Conservation (phyloP, 2,797 vertebrate genomes). For the Rhincodon typus region DNA sequence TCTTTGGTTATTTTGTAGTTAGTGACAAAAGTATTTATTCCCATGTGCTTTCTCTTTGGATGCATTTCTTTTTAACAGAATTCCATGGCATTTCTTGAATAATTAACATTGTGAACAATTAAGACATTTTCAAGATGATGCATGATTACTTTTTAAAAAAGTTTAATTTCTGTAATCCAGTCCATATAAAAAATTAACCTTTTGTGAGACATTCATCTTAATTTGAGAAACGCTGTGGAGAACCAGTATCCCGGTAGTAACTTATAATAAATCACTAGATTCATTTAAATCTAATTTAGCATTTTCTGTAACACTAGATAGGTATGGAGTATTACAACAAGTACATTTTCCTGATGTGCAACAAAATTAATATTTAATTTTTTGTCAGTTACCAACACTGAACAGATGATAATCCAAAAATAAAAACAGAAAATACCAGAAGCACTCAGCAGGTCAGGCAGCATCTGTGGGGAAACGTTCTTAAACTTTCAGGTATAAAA, state of each 20-base stretch:
- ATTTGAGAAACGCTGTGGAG: not conserved
- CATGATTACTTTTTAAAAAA: not conserved
- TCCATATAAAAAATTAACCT: not conserved
- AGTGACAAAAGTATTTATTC: no score
- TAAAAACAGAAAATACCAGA: not conserved
- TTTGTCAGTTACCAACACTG: not conserved
- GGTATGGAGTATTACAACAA: not conserved
- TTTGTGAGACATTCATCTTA: not conserved
- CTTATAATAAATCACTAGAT: not conserved
- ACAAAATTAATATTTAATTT: not conserved
- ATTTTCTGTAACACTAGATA: not conserved
- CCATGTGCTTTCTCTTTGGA: no score
- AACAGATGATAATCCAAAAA: not conserved
- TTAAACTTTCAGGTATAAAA: no score
- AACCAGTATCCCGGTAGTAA: not conserved
- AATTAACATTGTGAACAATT: not conserved
- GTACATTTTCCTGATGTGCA: not conserved
- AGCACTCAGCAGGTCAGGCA: not conserved
- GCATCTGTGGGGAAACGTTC: no score
- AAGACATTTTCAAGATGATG: constrained; percentile 5
- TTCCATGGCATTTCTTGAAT: not conserved
- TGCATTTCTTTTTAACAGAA: not conserved
- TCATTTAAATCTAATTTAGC: not conserved
- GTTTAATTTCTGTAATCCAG: not conserved
- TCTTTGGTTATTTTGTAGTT: no score